Evolutionary conservation across 2,888 invertebrate species (phyloP).

Genomic region (Alsophila aescularia): DNA sequence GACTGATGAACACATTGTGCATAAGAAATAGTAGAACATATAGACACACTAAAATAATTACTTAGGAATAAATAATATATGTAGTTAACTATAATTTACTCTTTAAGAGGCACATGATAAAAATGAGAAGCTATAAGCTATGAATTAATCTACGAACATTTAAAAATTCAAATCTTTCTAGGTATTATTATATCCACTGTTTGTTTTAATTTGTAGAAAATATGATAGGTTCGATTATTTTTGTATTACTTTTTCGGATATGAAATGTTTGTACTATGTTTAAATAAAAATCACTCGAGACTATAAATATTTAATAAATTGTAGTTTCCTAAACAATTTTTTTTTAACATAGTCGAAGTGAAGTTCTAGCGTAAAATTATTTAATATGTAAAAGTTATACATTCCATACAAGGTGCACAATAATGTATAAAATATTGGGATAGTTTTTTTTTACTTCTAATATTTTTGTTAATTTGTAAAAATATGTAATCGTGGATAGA

Average conservation of each 20-base stretch:
- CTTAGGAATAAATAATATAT: not conserved
- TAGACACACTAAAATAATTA: not conserved
- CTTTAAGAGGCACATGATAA: constrained; percentile 38
- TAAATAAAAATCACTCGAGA: too few species aligned
- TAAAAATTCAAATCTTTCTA: constrained; percentile 13
- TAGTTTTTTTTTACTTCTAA: not conserved
- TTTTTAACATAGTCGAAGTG: not conserved
- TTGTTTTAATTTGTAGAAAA: not conserved
- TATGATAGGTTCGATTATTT: not conserved
- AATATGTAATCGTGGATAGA: not conserved
- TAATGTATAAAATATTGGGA: not conserved
- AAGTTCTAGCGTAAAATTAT: too few species aligned
- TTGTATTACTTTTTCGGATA: too few species aligned
- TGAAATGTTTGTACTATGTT: too few species aligned
- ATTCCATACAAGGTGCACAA: not conserved
- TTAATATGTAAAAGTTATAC: not conserved
- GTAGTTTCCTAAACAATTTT: too few species aligned
- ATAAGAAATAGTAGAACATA: constrained; percentile 25
- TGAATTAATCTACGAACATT: constrained; percentile 1
- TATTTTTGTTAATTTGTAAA: not conserved
- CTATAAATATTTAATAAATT: too few species aligned
- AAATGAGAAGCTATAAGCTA: constrained; percentile 37
- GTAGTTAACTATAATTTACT: constrained; percentile 26
- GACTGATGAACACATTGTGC: constrained; percentile 37
- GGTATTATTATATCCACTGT: not conserved